Conservation (phyloP, 2,888 invertebrate genomes). For the Drosophila lacicola region DNA sequence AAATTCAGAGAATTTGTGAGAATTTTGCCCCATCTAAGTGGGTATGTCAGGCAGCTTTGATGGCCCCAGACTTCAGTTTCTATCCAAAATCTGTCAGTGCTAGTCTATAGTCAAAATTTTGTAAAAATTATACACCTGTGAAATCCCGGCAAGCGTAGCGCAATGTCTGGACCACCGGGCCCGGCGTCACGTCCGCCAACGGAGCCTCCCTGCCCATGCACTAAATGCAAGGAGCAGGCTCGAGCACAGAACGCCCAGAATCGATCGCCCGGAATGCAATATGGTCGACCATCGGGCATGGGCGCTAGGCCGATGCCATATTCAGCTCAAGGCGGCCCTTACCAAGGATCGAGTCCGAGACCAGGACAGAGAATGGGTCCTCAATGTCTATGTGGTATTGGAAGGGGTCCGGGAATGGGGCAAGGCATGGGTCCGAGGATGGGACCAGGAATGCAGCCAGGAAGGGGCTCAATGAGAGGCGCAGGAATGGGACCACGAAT, state of each 20-base stretch:
- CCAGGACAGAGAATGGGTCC: neutral
- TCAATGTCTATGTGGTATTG: no score
- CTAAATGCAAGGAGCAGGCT: conserved; percentile 49
- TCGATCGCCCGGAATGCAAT: conserved; percentile 11
- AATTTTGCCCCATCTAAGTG: conserved; percentile 27
- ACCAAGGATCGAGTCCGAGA: neutral
- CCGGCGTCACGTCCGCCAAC: conserved; percentile 20
- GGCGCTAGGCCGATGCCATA: neutral
- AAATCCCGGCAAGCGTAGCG: conserved; percentile 7
- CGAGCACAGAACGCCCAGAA: neutral
- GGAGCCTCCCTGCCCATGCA: conserved; percentile 57
- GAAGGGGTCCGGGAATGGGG: neutral
- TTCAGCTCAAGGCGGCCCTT: neutral
- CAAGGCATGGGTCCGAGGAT: neutral
- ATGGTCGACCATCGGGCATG: neutral
- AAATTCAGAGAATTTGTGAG: neutral
- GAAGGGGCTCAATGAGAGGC: neutral
- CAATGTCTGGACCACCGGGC: conserved; percentile 22
- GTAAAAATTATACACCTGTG: neutral
- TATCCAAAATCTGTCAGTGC: conserved; percentile 12
- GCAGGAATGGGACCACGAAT: neutral
- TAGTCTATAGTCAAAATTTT: conserved; percentile 23
- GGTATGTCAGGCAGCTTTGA: neutral
- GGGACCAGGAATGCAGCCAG: neutral
- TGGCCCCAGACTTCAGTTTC: neutral